Conservation (phyloP, 1,140 invertebrate species). For the Calephelis nemesis region DNA sequence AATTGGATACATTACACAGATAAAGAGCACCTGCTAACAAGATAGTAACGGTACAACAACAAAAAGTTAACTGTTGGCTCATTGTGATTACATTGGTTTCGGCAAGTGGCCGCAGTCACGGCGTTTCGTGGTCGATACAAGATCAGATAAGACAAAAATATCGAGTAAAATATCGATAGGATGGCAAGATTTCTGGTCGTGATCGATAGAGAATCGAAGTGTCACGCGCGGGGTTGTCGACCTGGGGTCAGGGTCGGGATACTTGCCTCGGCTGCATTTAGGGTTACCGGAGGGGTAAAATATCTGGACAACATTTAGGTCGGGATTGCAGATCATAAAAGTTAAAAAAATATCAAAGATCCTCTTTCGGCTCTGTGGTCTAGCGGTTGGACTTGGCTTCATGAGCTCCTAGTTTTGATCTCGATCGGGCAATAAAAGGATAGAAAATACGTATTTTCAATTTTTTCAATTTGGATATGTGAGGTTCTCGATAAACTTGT, state of each 20-base stretch:
- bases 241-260: conserved; percentile 71
- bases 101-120: conserved; percentile 57
- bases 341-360: too few species aligned
- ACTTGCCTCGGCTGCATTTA: conserved; percentile 38
- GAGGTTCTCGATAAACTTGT: too few species aligned
- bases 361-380: too few species aligned
- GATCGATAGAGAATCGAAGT: conserved; percentile 77
- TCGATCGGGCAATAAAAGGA: too few species aligned
- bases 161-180: conserved; percentile 64
- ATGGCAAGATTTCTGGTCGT: conserved; percentile 68
- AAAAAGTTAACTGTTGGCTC: conserved; percentile 59
- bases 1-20: conserved; percentile 34
- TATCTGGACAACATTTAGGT: too few species aligned
- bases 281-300: too few species aligned
- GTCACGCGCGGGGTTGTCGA: conserved; percentile 70
- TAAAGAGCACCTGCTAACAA: conserved; percentile 62
- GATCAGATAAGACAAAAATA: conserved; percentile 75
- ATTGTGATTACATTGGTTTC: conserved; percentile 60
- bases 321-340: too few species aligned
- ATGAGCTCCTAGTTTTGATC: too few species aligned
- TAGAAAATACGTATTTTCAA: too few species aligned
- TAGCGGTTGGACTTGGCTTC: too few species aligned
- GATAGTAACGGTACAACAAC: conserved; percentile 64
- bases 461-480: too few species aligned
- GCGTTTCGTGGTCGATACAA: conserved; percentile 49